Evolutionary conservation across 2,113 vertebrate genomes (phyloP).

Genomic region (Oncorhynchus clarkii): DNA sequence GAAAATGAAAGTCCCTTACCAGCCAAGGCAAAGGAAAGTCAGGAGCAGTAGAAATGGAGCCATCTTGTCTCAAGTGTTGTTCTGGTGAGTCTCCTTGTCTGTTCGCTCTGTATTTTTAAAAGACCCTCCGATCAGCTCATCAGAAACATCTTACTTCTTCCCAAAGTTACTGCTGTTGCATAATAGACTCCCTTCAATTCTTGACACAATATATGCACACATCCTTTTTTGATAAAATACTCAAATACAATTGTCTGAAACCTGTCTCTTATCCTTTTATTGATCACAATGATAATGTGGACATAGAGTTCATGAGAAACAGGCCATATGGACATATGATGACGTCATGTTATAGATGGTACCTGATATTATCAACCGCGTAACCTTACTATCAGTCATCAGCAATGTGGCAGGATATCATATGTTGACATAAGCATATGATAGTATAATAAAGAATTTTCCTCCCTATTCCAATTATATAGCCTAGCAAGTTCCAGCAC

Average conservation of each 20-base stretch:
- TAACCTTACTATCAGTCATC: too few relatives aligned
- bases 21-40: constrained; percentile 48
- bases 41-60: constrained; percentile 46
- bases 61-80: constrained; percentile 27
- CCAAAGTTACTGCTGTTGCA: constrained; percentile 14
- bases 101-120: constrained; percentile 42
- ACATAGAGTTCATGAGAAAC: constrained; percentile 36
- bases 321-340: too few relatives aligned
- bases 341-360: too few relatives aligned
- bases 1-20: constrained; percentile 37
- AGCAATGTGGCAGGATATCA: too few relatives aligned
- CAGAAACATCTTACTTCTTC: constrained; percentile 40
- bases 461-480: too few relatives aligned
- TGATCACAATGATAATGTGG: neutral
- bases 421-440: too few relatives aligned
- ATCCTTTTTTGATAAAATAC: constrained; percentile 30
- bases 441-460: too few relatives aligned
- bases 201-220: constrained; percentile 10
- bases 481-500: too few relatives aligned
- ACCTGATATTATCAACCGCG: too few relatives aligned
- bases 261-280: constrained; percentile 1
- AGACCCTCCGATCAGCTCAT: constrained; percentile 53
- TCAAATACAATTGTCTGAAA: neutral
- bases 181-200: too few relatives aligned
- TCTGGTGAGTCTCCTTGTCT: constrained; percentile 1